A percentile compares a stretch with the other conserved stretches of the same genome.
These are phyloP conservation scores for Bombus superbus DNA, from an alignment of 1,140 invertebrate species.

Conservation along the genomic window DNA sequence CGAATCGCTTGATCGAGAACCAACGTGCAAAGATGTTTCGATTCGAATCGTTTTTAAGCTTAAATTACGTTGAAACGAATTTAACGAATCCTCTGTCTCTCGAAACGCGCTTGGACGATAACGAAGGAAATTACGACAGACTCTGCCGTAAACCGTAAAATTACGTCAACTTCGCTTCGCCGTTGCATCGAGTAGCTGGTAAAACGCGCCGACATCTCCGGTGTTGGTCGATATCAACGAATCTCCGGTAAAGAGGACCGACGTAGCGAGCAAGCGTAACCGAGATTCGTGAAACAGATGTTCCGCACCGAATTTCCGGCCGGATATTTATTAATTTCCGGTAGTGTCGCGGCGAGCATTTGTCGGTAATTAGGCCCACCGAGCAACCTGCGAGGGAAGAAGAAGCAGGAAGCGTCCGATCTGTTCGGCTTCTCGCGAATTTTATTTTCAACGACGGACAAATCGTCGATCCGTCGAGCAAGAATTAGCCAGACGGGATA, in stretches of 20 bases:
- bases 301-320: slow-evolving; percentile 45
- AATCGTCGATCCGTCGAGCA: not conserved
- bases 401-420: slow-evolving; percentile 3
- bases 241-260: no score
- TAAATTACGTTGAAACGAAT: not conserved
- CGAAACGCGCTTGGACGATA: not conserved
- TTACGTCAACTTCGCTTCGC: not conserved
- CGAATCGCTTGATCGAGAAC: not conserved
- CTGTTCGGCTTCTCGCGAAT: not conserved
- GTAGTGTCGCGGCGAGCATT: not conserved
- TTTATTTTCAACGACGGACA: not conserved
- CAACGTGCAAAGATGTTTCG: not conserved
- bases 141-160: not conserved
- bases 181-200: not conserved
- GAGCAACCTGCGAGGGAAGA: not conserved
- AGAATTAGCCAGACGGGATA: no score
- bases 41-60: not conserved
- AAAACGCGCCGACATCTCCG: not conserved
- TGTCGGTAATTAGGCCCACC: slow-evolving; percentile 31
- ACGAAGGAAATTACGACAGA: not conserved
- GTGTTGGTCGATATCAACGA: not conserved
- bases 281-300: slow-evolving; percentile 32
- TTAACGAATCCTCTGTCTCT: not conserved
- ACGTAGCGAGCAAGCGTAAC: not conserved
- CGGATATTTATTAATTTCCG: slow-evolving; percentile 70